Evolutionary conservation across 2,888 invertebrate species (phyloP), one percentile per base, ranked within the genome.

Genomic region (Yponomeuta sedellus): DNA sequence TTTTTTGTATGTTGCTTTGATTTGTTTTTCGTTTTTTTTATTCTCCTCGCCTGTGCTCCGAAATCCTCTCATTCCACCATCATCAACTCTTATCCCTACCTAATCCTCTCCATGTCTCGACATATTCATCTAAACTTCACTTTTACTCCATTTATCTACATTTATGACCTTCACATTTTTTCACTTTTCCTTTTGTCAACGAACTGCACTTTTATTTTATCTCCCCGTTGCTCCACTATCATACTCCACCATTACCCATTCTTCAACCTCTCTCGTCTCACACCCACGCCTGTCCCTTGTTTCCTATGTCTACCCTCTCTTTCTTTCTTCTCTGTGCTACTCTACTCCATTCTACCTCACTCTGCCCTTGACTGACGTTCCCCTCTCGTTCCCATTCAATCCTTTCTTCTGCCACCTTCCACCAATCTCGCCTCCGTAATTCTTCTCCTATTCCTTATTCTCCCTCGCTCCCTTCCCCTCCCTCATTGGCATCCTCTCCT

Each of bases 1-100:
- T 77, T 52, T 52, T 82, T 83, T 86, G n/a, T 84, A 82, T 86
- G 86, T 88, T 85, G 89, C 89, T 91, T 90, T 88, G 84, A 88
- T 82, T 81, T 82, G 79, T 82, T 81, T 78, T 78, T 83, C 81
- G 79, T 75, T 75, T 79, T 81, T 16, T 12, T 52, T 52, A 16
- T 52, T 52, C 16, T 16, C 44, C 44, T 52, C 44, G 44, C 44
- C 44, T 52, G 16, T 8, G 34, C 34, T 34, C 34, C 34, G 6
- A 34, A 1, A 34, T 34, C 34, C 8, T 34, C 34, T 8, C 34
- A 8, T 25, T 34, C 34, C 34, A 8, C 34, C 34, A 34, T 34
- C 34, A 34, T 8, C 34, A 34, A 34, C 25, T 25, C 25, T 25
- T 25, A 25, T 5, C 25, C 0, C 25, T 25, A 25, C 44, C 8